Percentiles rank a stretch among this genome's conserved stretches.
Conservation (phyloP, 2,113 vertebrate species). For the Neolamprologus caudopunctatus region DNA sequence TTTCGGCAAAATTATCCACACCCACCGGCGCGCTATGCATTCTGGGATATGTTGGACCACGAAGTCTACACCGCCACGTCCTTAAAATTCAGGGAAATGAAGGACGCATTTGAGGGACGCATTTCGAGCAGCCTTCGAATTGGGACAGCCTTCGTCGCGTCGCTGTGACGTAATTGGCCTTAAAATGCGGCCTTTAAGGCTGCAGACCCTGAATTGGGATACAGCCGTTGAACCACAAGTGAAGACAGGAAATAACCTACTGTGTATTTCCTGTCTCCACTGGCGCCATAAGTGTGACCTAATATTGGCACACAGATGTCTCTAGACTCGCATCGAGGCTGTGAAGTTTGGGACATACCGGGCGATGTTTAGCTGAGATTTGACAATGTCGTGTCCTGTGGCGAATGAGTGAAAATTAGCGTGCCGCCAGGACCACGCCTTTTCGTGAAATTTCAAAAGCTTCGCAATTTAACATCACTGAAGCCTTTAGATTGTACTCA, state of each 20-base stretch:
- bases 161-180: fast-evolving
- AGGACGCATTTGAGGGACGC: no score
- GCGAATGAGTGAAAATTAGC: neutral
- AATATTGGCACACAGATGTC: neutral
- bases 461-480: neutral
- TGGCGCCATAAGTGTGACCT: neutral
- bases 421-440: neutral
- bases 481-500: neutral
- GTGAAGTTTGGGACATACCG: neutral
- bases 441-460: neutral
- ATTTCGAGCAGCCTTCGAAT: no score
- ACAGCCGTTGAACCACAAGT: fast-evolving
- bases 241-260: neutral
- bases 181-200: no score
- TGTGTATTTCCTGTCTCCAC: neutral
- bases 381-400: neutral
- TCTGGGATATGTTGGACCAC: no score
- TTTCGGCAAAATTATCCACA: no score
- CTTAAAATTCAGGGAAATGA: no score
- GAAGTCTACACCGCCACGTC: no score
- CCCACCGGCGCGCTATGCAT: no score
- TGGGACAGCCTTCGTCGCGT: no score
- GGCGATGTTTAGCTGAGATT: neutral
- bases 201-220: fast-evolving
- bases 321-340: neutral